Evolutionary conservation across 2,113 vertebrate genomes (phyloP).

Genomic region (Leptocoma aspasia): DNA sequence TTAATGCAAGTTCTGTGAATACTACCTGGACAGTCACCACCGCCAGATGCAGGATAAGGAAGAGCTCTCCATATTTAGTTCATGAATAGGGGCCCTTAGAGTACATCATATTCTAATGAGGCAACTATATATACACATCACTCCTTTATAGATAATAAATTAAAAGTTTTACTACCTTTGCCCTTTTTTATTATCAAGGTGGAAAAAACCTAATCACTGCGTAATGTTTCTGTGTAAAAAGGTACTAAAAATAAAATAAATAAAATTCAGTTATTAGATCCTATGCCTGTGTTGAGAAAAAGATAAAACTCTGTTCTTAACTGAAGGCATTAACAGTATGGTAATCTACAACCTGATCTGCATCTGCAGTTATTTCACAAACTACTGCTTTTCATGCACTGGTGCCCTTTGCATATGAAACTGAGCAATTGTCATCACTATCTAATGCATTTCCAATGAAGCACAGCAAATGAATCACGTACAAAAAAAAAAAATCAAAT

Average conservation of each 20-base stretch:
- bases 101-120: background rate
- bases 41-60: background rate
- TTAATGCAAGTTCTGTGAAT: background rate
- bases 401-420: background rate
- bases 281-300: background rate
- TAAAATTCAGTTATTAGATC: background rate
- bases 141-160: background rate
- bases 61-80: background rate
- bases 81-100: background rate
- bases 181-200: background rate
- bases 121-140: background rate
- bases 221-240: background rate
- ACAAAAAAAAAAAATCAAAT: background rate
- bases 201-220: background rate
- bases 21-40: background rate
- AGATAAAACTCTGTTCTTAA: background rate
- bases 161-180: background rate
- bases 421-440: background rate
- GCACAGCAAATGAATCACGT: background rate
- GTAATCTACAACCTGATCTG: background rate
- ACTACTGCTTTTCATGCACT: background rate
- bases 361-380: background rate
- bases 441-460: background rate
- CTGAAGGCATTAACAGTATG: background rate
- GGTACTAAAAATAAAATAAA: background rate